Evolutionary conservation across 2,113 vertebrate species (phyloP).

Genomic region (Psophia crepitans): DNA sequence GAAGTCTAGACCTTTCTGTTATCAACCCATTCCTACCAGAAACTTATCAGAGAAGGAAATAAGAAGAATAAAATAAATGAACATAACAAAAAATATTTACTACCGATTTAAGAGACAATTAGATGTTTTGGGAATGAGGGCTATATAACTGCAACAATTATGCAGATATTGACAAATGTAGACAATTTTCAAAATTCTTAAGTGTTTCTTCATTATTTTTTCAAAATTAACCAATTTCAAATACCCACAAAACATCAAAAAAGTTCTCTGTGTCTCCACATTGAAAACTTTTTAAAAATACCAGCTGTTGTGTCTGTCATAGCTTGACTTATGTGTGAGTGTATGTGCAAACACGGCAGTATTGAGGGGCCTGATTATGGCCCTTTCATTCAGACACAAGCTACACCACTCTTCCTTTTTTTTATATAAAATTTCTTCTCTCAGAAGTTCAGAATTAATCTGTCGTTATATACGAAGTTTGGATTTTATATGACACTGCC

Average conservation of each 20-base stretch:
- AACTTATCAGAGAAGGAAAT: neutral
- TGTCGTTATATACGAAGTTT: neutral
- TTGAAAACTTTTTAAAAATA: neutral
- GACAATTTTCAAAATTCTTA: neutral
- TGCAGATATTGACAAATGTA: neutral
- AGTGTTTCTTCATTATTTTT: neutral
- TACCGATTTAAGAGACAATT: neutral
- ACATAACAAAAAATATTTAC: neutral
- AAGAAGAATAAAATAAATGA: neutral
- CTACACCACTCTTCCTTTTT: neutral
- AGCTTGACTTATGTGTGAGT: accelerated
- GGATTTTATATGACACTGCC: neutral
- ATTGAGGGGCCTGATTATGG: neutral
- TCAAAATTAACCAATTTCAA: neutral
- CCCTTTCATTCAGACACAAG: neutral
- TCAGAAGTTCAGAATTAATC: neutral
- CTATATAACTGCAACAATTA: neutral
- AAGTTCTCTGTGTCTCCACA: neutral
- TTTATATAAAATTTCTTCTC: neutral
- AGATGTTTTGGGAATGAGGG: neutral
- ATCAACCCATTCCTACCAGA: neutral
- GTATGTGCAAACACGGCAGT: neutral
- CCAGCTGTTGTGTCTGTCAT: neutral
- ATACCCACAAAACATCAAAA: neutral
- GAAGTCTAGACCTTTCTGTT: neutral